Evolutionary conservation across 2,113 vertebrate species (phyloP).

Genomic region (Neodon shergylaensis): DNA sequence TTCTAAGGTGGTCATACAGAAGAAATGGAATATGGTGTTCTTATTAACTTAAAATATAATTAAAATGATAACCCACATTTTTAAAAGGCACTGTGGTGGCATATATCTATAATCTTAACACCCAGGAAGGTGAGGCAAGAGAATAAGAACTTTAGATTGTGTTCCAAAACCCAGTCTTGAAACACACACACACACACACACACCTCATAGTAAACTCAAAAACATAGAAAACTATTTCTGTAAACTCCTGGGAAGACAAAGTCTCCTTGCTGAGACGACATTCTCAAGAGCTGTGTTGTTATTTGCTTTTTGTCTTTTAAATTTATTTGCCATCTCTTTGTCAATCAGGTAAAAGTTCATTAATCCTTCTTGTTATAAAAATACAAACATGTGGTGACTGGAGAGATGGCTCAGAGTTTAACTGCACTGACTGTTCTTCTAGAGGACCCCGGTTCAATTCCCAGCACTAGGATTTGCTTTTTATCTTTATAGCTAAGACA

Average conservation of each 20-base stretch:
- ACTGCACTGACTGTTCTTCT: too few relatives aligned
- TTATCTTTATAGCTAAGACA: neutral
- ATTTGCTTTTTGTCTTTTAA: neutral
- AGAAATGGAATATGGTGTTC: neutral
- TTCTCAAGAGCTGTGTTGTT: neutral
- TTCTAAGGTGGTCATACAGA: slow-evolving; percentile 9
- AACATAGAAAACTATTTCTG: too few relatives aligned
- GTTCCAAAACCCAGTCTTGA: neutral
- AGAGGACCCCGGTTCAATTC: too few relatives aligned
- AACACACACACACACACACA: neutral
- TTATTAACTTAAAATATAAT: neutral
- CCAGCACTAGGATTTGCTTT: neutral
- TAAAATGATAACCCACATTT: neutral
- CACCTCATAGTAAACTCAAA: neutral
- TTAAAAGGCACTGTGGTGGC: neutral
- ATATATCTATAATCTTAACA: neutral
- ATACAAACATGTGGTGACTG: too few relatives aligned
- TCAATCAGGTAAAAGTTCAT: neutral
- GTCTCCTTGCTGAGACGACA: neutral
- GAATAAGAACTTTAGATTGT: neutral
- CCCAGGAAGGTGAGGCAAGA: neutral
- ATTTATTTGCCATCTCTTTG: slow-evolving; percentile 22
- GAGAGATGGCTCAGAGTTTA: too few relatives aligned
- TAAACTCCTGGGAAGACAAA: neutral
- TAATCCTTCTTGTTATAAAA: neutral